Conservation (phyloP, 2,113 vertebrate species). For the Semicossyphus pulcher region DNA sequence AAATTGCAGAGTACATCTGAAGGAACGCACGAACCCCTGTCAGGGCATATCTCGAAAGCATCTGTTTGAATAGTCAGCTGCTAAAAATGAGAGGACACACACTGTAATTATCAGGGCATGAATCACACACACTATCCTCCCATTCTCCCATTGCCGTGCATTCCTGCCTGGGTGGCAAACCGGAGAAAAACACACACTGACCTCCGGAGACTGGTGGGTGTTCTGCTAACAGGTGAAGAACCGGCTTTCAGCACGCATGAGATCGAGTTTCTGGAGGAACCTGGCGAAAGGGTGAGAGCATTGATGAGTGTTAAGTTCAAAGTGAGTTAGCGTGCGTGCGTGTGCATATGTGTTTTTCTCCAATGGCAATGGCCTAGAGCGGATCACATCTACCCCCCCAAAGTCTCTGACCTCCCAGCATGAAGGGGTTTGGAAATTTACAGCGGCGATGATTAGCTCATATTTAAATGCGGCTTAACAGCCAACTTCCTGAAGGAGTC, state of each 20-base stretch:
- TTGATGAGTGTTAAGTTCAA: slow-evolving; percentile 75
- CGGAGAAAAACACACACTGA: slow-evolving; percentile 67
- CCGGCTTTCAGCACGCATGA: slow-evolving; percentile 67
- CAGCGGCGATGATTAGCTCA: slow-evolving; percentile 75
- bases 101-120: slow-evolving; percentile 76
- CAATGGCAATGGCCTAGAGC: slow-evolving; percentile 30
- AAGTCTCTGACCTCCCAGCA: slow-evolving; percentile 74
- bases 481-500: slow-evolving; percentile 65
- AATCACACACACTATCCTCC: slow-evolving; percentile 69
- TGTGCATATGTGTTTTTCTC: slow-evolving; percentile 12
- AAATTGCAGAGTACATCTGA: slow-evolving; percentile 14
- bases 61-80: slow-evolving; percentile 71
- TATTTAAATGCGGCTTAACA: slow-evolving; percentile 78
- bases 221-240: slow-evolving; percentile 76
- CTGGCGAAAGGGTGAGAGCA: slow-evolving; percentile 56
- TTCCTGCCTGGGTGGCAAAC: slow-evolving; percentile 77
- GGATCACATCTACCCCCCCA: slow-evolving; percentile 63
- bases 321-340: slow-evolving; percentile 40
- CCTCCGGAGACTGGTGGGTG: slow-evolving; percentile 62
- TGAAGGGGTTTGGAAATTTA: slow-evolving; percentile 72
- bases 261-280: slow-evolving; percentile 77
- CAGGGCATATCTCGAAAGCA: slow-evolving; percentile 40
- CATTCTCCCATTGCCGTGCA: slow-evolving; percentile 52
- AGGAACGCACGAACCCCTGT: slow-evolving; percentile 25
- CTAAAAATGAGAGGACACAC: slow-evolving; percentile 61